phyloP scores from a whole-genome alignment of 2,113 vertebrate species.

The Ondatra zibethicus region DNA sequence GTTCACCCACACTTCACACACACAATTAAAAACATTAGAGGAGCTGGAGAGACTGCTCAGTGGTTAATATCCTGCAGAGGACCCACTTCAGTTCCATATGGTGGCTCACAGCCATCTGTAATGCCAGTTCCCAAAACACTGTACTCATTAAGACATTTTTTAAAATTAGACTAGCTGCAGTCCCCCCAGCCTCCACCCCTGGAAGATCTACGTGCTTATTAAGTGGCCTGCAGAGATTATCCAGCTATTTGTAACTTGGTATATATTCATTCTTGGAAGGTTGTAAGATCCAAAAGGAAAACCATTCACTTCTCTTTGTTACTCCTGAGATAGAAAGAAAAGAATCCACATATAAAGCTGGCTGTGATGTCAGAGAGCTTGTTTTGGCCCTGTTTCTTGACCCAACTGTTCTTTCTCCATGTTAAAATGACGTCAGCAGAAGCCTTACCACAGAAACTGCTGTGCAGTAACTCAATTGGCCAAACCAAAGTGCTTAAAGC shows the following conservation, averaged over 20 bases:
- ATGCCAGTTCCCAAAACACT: not conserved
- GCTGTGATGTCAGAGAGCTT: not conserved
- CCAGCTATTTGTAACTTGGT: constrained; percentile 5
- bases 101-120: not conserved
- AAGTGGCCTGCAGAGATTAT: not conserved
- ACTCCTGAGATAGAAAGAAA: constrained; percentile 1
- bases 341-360: constrained; percentile 4
- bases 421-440: constrained; percentile 44
- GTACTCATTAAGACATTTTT: not conserved
- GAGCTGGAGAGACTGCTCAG: not conserved
- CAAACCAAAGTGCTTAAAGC: constrained; percentile 51
- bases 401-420: constrained; percentile 39
- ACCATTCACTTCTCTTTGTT: not conserved
- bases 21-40: not conserved
- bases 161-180: not conserved
- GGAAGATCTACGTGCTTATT: not conserved
- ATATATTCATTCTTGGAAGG: constrained; percentile 43
- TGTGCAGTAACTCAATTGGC: constrained; percentile 53
- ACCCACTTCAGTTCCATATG: not conserved
- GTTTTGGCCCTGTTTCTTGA: constrained; percentile 40
- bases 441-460: constrained; percentile 49
- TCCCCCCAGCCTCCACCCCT: not conserved
- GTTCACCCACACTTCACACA: not conserved
- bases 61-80: not conserved
- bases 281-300: not conserved